These are phyloP conservation scores for Microplitis mediator DNA, from an alignment of 1,140 invertebrate species.

Conservation along the genomic window DNA sequence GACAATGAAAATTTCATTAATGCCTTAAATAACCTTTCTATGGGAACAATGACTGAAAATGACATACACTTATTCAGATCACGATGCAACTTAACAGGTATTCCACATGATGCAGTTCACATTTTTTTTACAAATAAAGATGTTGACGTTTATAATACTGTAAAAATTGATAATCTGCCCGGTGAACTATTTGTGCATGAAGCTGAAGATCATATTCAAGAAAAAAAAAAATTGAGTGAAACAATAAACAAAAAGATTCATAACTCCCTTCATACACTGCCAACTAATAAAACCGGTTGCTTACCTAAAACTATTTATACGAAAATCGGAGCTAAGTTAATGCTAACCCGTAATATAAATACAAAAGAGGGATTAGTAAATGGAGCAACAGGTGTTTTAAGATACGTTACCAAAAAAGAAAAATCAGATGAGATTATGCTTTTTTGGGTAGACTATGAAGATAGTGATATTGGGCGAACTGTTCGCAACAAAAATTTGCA, in stretches of 20 bases:
- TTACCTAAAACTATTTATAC: no score
- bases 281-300: no score
- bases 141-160: background rate
- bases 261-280: no score
- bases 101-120: background rate
- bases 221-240: no score
- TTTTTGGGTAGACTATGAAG: background rate
- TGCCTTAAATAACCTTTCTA: slow-evolving; percentile 30
- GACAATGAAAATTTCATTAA: no score
- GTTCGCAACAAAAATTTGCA: background rate
- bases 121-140: background rate
- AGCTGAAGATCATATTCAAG: background rate
- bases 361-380: background rate
- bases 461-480: background rate
- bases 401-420: background rate
- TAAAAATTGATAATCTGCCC: background rate
- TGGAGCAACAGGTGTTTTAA: background rate
- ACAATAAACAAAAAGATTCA: background rate
- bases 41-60: slow-evolving; percentile 18
- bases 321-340: no score
- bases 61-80: slow-evolving; percentile 9
- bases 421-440: background rate
- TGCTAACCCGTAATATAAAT: no score
- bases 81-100: background rate
- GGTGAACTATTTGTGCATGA: background rate